Conservation (phyloP, 2,113 vertebrate genomes). For the Emydura subglobosa region DNA sequence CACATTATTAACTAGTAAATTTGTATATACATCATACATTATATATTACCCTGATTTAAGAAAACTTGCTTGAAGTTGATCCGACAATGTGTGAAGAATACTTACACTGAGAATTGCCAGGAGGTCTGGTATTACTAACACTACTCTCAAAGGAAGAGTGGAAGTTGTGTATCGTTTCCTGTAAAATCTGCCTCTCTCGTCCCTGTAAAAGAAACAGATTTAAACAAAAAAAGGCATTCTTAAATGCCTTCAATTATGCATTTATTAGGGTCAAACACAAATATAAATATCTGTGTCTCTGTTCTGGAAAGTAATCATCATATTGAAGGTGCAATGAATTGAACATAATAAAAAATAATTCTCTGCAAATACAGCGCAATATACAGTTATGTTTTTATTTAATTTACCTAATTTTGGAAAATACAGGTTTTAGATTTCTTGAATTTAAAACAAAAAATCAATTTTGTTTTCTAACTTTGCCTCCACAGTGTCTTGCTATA, state of each 20-base stretch:
- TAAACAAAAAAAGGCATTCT: conserved; percentile 45
- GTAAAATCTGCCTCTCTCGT: conserved; percentile 94
- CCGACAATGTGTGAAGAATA: conserved; percentile 43
- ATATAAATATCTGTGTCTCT: not conserved
- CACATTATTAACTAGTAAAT: not conserved
- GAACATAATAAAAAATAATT: not conserved
- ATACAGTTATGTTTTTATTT: not conserved
- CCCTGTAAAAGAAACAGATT: conserved; percentile 81
- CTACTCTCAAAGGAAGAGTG: conserved; percentile 99
- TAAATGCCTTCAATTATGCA: conserved; percentile 11
- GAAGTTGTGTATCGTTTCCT: conserved; percentile 99
- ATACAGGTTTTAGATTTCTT: not conserved
- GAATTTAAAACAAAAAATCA: not conserved
- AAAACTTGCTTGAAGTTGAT: not conserved
- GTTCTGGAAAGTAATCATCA: not conserved
- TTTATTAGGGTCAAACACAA: not conserved
- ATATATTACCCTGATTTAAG: not conserved
- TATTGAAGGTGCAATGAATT: not conserved
- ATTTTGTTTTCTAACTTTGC: not conserved
- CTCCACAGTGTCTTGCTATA: not conserved
- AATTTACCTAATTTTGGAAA: not conserved
- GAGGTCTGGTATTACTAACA: conserved; percentile 91
- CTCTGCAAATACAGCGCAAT: not conserved
- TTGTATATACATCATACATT: not conserved
- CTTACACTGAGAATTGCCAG: conserved; percentile 88